Conservation (phyloP, 2,888 invertebrate genomes). For the Diadegma fenestrale region DNA sequence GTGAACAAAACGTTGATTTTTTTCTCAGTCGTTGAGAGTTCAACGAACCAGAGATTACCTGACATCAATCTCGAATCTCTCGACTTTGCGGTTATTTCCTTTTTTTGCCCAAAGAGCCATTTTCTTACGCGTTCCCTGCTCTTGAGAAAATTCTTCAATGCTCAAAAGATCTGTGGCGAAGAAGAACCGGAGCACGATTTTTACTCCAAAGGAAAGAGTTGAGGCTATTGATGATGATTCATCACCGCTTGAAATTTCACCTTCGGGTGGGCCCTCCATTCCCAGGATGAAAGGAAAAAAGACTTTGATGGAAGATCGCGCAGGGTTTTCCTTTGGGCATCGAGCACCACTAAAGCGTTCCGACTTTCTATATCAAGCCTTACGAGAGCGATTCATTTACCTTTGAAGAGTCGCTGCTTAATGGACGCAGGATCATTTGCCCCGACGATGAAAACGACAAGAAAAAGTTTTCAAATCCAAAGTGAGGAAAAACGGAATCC, state of each 20-base stretch:
- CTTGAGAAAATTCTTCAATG: conserved; percentile 22
- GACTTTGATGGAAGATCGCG: conserved; percentile 64
- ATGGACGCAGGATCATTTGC: conserved; percentile 31
- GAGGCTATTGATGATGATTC: conserved; percentile 62
- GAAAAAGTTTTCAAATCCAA: neutral
- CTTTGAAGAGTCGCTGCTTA: conserved; percentile 32
- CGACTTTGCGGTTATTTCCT: neutral
- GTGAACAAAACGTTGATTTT: neutral
- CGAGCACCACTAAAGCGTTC: conserved; percentile 15
- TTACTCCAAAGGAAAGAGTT: conserved; percentile 6
- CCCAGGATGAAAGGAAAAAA: conserved; percentile 35
- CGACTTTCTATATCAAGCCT: conserved; percentile 40
- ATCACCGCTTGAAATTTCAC: conserved; percentile 34
- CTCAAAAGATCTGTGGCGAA: neutral
- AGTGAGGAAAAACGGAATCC: neutral
- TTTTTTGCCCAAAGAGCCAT: conserved; percentile 19
- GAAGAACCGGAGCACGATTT: neutral
- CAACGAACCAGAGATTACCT: neutral
- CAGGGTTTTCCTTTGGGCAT: conserved; percentile 28
- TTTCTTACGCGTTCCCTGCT: neutral
- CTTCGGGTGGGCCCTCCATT: conserved; percentile 16
- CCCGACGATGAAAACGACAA: neutral
- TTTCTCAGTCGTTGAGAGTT: neutral
- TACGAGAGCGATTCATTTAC: conserved; percentile 55
- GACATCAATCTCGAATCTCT: neutral